Evolutionary conservation across 2,797 vertebrate species (phyloP).

Genomic region (Neosilurus hyrtlii): DNA sequence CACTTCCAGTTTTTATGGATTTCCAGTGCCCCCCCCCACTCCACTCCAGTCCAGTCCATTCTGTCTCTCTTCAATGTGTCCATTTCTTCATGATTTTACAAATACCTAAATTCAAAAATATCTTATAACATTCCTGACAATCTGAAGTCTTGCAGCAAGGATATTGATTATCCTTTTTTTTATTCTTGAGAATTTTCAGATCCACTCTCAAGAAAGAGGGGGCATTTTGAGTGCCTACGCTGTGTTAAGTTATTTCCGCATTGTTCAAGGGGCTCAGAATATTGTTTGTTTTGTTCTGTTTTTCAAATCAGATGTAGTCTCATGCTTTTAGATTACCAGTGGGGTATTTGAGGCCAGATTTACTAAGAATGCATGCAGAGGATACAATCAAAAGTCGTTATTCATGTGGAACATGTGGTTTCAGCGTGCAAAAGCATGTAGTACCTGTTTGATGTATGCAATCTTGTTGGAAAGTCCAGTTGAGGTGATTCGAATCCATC

Average conservation of each 20-base stretch:
- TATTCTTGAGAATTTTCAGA: conserved; percentile 34
- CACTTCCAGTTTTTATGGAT: not conserved
- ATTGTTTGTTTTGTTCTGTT: not conserved
- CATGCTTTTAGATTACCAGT: conserved; percentile 29
- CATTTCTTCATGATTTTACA: conserved; percentile 21
- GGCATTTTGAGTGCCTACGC: not conserved
- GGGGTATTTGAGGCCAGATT: conserved; percentile 37
- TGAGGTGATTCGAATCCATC: conserved; percentile 3
- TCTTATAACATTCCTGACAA: conserved; percentile 77
- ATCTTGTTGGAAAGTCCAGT: conserved; percentile 9
- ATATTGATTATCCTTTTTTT: conserved; percentile 24
- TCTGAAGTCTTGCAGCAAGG: conserved; percentile 68
- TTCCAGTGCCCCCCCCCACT: conserved; percentile 5
- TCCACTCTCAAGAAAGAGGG: conserved; percentile 30
- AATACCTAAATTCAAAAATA: conserved; percentile 66
- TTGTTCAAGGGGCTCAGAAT: conserved; percentile 1
- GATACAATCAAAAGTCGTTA: conserved; percentile 35
- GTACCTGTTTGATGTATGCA: not conserved
- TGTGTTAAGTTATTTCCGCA: not conserved
- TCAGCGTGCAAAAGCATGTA: conserved; percentile 44
- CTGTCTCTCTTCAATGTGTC: not conserved
- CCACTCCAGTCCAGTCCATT: not conserved
- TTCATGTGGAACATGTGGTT: conserved; percentile 31
- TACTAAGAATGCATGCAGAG: conserved; percentile 38
- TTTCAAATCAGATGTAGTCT: conserved; percentile 11